Evolutionary conservation across 2,113 vertebrate species (phyloP).

Genomic region (Triplophysa siluroides): DNA sequence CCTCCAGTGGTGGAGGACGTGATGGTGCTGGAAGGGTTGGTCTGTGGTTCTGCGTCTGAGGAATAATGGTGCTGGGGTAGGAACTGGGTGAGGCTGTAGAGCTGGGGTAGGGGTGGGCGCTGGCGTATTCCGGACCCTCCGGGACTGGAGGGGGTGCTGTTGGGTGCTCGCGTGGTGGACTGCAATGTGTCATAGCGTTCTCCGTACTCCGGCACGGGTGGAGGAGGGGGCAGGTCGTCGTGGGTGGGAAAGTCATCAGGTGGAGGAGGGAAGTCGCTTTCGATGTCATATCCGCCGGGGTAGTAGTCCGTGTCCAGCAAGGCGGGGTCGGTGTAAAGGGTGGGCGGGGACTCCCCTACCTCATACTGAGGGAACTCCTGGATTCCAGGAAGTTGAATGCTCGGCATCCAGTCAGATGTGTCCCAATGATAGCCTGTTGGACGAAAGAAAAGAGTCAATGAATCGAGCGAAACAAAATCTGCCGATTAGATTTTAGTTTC

Average conservation of each 20-base stretch:
- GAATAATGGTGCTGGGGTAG: constrained; percentile 88
- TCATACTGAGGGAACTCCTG: constrained; percentile 97
- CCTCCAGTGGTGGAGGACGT: constrained; percentile 61
- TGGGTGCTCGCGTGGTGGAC: constrained; percentile 79
- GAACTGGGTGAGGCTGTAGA: constrained; percentile 90
- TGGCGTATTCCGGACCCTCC: constrained; percentile 76
- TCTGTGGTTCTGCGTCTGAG: constrained; percentile 80
- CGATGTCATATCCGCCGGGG: constrained; percentile 95
- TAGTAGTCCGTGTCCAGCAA: constrained; percentile 97
- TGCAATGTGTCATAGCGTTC: constrained; percentile 88
- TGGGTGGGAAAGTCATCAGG: constrained; percentile 88
- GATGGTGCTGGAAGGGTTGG: constrained; percentile 61
- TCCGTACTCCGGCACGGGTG: constrained; percentile 83
- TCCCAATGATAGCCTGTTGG: constrained; percentile 96
- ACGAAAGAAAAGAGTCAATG: not conserved
- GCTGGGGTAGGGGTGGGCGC: constrained; percentile 81
- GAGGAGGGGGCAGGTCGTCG: constrained; percentile 88
- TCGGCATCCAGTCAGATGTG: constrained; percentile 99
- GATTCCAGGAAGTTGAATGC: constrained; percentile 94
- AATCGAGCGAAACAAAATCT: not conserved
- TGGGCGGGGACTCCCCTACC: constrained; percentile 85
- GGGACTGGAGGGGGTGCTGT: constrained; percentile 71
- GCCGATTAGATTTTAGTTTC: constrained; percentile 1
- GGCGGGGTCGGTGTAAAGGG: constrained; percentile 87
- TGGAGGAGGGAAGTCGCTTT: constrained; percentile 95